A percentile compares a stretch with the other conserved stretches of the same genome.
These are phyloP conservation scores for Callospermophilus lateralis DNA, from an alignment of 2,113 vertebrate genomes.

Conservation along the genomic window DNA sequence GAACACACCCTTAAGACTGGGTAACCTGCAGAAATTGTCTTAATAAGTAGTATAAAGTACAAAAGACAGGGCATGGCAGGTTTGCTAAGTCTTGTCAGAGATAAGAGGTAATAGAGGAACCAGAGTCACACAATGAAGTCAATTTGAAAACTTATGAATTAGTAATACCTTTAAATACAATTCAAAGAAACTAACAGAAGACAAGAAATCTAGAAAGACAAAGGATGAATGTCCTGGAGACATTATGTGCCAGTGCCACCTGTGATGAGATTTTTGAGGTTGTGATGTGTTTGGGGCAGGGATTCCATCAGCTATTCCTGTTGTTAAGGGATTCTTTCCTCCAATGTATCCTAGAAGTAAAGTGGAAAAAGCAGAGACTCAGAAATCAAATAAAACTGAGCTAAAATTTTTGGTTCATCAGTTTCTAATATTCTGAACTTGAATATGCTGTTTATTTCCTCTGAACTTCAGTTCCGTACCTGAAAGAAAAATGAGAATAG, in stretches of 20 bases:
- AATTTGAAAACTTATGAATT: background rate
- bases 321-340: background rate
- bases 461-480: background rate
- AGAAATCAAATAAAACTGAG: background rate
- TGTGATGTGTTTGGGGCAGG: rapidly evolving
- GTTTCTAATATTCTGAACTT: background rate
- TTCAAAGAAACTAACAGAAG: background rate
- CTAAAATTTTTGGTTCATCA: background rate
- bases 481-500: background rate
- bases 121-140: background rate
- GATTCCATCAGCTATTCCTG: background rate
- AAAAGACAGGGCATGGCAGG: background rate
- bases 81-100: background rate
- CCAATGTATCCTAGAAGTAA: background rate
- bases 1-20: background rate
- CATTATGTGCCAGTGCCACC: too few relatives aligned
- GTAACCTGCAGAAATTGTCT: background rate
- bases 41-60: background rate
- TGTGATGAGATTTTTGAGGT: background rate
- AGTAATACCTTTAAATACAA: background rate
- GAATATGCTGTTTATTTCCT: background rate
- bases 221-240: too few relatives aligned
- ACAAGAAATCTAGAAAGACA: background rate
- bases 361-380: background rate
- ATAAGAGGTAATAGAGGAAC: background rate